A percentile compares a stretch with the other conserved stretches of the same genome.
Conservation (phyloP, 2,797 vertebrate genomes). For the Liasis olivaceus region DNA sequence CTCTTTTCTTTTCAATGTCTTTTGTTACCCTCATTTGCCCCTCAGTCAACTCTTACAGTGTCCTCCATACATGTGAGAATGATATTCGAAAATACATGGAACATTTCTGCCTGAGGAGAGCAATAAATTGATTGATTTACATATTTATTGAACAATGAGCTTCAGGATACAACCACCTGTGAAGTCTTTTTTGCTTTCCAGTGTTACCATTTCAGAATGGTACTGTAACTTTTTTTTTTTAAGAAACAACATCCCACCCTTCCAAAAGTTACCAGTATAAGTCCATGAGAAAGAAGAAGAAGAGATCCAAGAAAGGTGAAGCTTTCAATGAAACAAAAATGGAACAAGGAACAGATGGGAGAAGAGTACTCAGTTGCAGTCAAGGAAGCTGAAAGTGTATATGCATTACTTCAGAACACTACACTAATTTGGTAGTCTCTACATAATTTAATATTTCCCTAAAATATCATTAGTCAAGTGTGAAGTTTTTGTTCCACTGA, state of each 20-base stretch:
- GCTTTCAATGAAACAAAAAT: background rate
- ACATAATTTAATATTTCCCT: slow-evolving; percentile 36
- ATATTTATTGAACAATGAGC: slow-evolving; percentile 45
- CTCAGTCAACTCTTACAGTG: slow-evolving; percentile 21
- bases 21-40: slow-evolving; percentile 21
- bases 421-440: slow-evolving; percentile 4
- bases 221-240: slow-evolving; percentile 4
- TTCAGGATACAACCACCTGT: background rate
- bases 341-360: background rate
- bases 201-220: slow-evolving; percentile 6
- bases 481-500: slow-evolving; percentile 39
- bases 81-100: background rate
- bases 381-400: background rate
- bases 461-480: slow-evolving; percentile 40
- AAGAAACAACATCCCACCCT: background rate
- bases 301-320: background rate
- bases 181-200: slow-evolving; percentile 22
- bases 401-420: slow-evolving; percentile 32
- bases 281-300: background rate
- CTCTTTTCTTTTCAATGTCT: background rate
- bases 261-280: background rate
- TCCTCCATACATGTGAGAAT: slow-evolving; percentile 34
- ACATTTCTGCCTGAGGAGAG: slow-evolving; percentile 35
- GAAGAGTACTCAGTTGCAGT: background rate
- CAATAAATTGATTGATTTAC: slow-evolving; percentile 49